These are phyloP conservation scores for Hemibagrus wyckioides DNA, from an alignment of 2,113 vertebrate species.

Conservation along the genomic window DNA sequence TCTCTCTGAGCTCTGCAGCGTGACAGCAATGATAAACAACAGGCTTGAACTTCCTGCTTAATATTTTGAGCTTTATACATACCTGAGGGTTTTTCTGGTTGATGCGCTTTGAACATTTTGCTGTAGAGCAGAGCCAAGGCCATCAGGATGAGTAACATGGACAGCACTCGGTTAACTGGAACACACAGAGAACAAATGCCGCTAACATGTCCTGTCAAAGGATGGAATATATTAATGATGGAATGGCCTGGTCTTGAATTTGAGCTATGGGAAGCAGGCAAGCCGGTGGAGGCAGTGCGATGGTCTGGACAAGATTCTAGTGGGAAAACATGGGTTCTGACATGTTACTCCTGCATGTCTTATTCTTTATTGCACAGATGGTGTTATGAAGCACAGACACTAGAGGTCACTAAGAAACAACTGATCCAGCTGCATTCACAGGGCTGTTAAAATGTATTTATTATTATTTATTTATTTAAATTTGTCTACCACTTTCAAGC, in stretches of 20 bases:
- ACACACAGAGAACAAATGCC: slow-evolving; percentile 29
- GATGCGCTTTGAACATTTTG: slow-evolving; percentile 72
- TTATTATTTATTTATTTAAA: too few species aligned
- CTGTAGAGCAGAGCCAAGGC: slow-evolving; percentile 84
- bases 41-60: background rate
- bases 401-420: slow-evolving; percentile 20
- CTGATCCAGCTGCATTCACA: background rate
- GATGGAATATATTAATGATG: too few species aligned
- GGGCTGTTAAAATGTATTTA: background rate
- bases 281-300: too few species aligned
- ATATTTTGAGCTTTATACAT: slow-evolving; percentile 24
- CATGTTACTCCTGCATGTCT: too few species aligned
- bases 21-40: background rate
- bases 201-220: background rate
- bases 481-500: too few species aligned
- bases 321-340: too few species aligned
- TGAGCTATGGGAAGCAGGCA: too few species aligned
- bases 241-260: too few species aligned
- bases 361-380: background rate
- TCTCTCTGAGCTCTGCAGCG: slow-evolving; percentile 45
- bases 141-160: slow-evolving; percentile 84
- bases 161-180: slow-evolving; percentile 81
- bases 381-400: slow-evolving; percentile 6
- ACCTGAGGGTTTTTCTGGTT: slow-evolving; percentile 70
- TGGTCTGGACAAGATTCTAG: too few species aligned